phyloP scores from a whole-genome alignment of 2,888 invertebrate genomes.

The Ectemnius continuus region DNA sequence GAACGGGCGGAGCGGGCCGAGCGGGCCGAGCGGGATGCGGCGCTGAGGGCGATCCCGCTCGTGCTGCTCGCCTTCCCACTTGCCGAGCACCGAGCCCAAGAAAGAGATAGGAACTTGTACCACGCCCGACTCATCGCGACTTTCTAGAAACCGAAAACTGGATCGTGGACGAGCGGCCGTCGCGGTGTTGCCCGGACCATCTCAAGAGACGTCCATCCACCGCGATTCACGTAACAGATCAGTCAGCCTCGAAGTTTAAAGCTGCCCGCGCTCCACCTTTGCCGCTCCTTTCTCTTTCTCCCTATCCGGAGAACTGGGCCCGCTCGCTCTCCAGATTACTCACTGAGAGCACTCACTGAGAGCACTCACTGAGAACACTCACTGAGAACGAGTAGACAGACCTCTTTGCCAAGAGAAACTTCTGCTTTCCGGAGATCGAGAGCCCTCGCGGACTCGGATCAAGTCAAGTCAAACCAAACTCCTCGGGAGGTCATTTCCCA shows the following conservation, averaged over 20 bases:
- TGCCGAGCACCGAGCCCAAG: slow-evolving; percentile 1
- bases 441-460: slow-evolving; percentile 4
- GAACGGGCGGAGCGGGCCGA: slow-evolving; percentile 30
- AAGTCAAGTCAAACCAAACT: slow-evolving; percentile 33
- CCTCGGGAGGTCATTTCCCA: slow-evolving; percentile 18
- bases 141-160: slow-evolving; percentile 78
- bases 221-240: slow-evolving; percentile 63
- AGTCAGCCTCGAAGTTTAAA: slow-evolving; percentile 45
- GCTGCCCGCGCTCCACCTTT: slow-evolving; percentile 1
- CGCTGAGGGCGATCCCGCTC: neutral
- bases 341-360: slow-evolving; percentile 31
- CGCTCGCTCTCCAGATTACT: slow-evolving; percentile 57
- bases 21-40: slow-evolving; percentile 36
- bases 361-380: too few relatives aligned
- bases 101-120: slow-evolving; percentile 66
- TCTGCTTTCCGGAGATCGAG: slow-evolving; percentile 47
- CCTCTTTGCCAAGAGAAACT: slow-evolving; percentile 50
- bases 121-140: slow-evolving; percentile 76
- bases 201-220: slow-evolving; percentile 50
- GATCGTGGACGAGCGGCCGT: slow-evolving; percentile 65
- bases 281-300: slow-evolving; percentile 30
- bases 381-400: too few relatives aligned
- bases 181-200: slow-evolving; percentile 55
- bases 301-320: slow-evolving; percentile 28
- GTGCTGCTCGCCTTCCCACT: too few relatives aligned